These are phyloP conservation scores for Exaiptasia diaphana DNA, from an alignment of 64 coral and sea anemone species.

Conservation along the genomic window DNA sequence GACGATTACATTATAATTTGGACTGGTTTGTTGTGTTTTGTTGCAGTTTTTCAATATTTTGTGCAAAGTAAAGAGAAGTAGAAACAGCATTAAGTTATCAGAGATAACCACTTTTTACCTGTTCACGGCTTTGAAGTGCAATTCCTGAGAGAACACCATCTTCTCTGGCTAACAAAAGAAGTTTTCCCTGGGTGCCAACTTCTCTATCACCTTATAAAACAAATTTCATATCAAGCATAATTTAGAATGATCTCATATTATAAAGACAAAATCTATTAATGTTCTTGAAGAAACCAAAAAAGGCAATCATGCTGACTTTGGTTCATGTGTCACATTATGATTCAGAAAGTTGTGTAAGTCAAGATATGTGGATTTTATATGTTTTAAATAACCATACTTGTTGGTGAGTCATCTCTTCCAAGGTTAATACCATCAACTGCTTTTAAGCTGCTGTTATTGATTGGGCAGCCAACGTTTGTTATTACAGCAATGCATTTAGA, in stretches of 20 bases:
- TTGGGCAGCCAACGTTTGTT: conserved; percentile 56
- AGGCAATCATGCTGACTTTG: not conserved
- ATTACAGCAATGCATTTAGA: conserved; percentile 69
- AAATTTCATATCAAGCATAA: not conserved
- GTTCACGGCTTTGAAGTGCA: conserved; percentile 51
- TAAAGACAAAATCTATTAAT: not conserved
- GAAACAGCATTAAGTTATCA: no score
- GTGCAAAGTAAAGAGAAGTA: no score
- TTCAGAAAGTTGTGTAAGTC: no score
- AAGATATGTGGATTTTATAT: no score
- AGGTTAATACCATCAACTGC: not conserved
- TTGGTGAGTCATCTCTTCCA: no score
- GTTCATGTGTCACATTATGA: not conserved
- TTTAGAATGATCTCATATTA: not conserved
- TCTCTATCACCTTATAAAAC: conserved; percentile 67
- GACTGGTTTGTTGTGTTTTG: no score
- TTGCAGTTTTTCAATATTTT: no score
- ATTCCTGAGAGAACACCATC: conserved; percentile 79
- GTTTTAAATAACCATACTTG: no score
- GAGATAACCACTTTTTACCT: no score
- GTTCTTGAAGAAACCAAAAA: not conserved
- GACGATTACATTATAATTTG: not conserved
- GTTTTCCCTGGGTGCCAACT: conserved; percentile 69
- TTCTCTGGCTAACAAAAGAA: conserved; percentile 71
- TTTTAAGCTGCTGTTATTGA: conserved; percentile 67